Base-by-base conservation (phyloP, 2,888 invertebrate genomes). In the Torymus texanus region DNA sequence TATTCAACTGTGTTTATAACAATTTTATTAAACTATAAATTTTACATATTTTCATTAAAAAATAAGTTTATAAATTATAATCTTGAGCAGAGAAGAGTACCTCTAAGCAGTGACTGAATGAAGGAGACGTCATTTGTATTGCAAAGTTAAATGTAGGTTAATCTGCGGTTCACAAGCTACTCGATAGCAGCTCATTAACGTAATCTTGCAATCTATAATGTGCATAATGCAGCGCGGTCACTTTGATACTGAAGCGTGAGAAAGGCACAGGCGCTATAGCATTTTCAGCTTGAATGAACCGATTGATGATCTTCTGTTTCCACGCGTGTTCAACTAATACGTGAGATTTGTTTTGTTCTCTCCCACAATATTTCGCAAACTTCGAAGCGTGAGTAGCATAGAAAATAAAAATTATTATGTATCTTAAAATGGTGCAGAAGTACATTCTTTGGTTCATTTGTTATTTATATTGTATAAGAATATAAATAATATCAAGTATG, bases 121-220 rank as follows among this genome's bases (percentile, higher is more conserved):
- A 14, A 13, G 21, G 13, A 16, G 65, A 56, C 21, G 53, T 62
- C 16, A 18, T 12, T 4, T 0, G 29, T 3, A 21, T 53, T 78
- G 79, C 82, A 81, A 82, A 83, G 80, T 84, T 78, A 72, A 82
- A 85, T 85, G 80, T 83, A 81, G 84, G 81, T 79, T 82, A 82
- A 79, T 72, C 71, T 80, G 85, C 18, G 83, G 84, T 83, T 79
- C 75, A 29, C 63, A 29, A 51, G 63, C 68, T 68, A 51, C 65
- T 62, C 51, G 65, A 56, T 77, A 58, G 51, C 29, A 68, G 18
- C 21, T 78, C 63, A 72, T 66, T 66, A 78, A 59, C 59, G 24
- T 61, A 58, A 59, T 66, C 51, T n/a, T 55, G 58, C 4, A 13
- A 13, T 56, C 21, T 55, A 51, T 50, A 72, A 70, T 62, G 59